These are phyloP conservation scores for Melanotaenia duboulayi DNA, from an alignment of 2,113 vertebrate genomes.

Conservation along the genomic window DNA sequence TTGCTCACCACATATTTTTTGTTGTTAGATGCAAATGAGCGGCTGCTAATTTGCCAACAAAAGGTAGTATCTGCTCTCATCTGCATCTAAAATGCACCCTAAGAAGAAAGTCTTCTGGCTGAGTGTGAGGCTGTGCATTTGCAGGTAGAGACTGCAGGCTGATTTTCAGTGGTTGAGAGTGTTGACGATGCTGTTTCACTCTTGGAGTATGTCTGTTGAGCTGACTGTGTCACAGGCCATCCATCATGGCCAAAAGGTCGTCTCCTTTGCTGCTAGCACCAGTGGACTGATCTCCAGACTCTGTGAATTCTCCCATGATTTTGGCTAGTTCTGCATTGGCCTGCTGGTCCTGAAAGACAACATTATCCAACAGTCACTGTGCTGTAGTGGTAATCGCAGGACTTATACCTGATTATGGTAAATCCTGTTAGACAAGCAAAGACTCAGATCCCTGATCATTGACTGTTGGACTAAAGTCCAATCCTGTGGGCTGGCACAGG, in stretches of 20 bases:
- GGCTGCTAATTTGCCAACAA: conserved; percentile 9
- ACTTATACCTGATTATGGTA: conserved; percentile 41
- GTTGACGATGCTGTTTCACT: conserved; percentile 8
- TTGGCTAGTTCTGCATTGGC: conserved; percentile 87
- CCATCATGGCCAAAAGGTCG: conserved; percentile 95
- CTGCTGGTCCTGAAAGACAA: conserved; percentile 86
- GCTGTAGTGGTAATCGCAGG: conserved; percentile 8
- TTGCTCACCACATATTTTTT: not conserved
- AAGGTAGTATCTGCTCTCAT: conserved; percentile 13
- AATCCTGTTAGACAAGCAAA: conserved; percentile 43
- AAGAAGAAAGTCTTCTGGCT: conserved; percentile 37
- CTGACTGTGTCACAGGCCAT: conserved; percentile 84
- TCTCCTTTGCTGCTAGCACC: conserved; percentile 89
- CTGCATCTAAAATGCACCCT: conserved; percentile 29
- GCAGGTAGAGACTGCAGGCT: conserved; percentile 38
- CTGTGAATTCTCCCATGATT: conserved; percentile 92
- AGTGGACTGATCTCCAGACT: conserved; percentile 74
- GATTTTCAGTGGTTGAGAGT: conserved; percentile 33
- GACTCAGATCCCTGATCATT: conserved; percentile 27
- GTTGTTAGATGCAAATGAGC: conserved; percentile 26
- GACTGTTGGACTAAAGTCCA: not conserved
- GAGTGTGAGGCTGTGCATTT: conserved; percentile 26
- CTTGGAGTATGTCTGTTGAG: conserved; percentile 11
- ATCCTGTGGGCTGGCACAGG: not conserved
- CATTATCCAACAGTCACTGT: conserved; percentile 28